Conservation (phyloP, 2,888 invertebrate species). For the Lypha dubia region DNA sequence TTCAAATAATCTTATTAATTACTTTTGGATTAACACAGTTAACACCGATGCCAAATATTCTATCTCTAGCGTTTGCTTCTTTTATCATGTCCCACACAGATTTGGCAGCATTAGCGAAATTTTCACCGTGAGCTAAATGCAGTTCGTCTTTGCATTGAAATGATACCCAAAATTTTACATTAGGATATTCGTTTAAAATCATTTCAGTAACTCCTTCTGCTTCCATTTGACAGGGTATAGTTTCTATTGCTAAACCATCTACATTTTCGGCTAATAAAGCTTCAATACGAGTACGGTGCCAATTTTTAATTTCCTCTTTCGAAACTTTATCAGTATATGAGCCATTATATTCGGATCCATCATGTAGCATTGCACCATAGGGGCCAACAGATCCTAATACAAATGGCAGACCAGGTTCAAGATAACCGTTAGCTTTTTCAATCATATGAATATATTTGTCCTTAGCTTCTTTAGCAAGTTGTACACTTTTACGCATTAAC, state of each 20-base stretch:
- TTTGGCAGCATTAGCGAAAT: conserved; percentile 88
- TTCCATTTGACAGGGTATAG: conserved; percentile 93
- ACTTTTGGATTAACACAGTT: conserved; percentile 91
- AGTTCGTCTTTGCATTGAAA: conserved; percentile 89
- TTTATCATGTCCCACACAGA: conserved; percentile 86
- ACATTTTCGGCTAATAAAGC: conserved; percentile 91
- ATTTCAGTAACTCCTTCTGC: conserved; percentile 92
- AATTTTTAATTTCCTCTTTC: conserved; percentile 88
- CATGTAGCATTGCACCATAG: conserved; percentile 94
- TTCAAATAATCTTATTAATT: conserved; percentile 1
- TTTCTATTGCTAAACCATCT: conserved; percentile 94
- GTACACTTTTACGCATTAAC: conserved; percentile 89
- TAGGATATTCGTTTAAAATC: conserved; percentile 88
- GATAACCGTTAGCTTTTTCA: conserved; percentile 45
- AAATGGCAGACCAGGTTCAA: conserved; percentile 84
- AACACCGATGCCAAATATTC: conserved; percentile 92
- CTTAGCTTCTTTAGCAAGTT: conserved; percentile 89
- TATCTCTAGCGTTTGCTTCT: conserved; percentile 85
- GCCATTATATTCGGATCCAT: conserved; percentile 96
- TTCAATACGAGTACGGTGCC: conserved; percentile 92
- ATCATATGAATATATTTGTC: conserved; percentile 85
- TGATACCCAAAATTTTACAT: conserved; percentile 90
- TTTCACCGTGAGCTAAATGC: conserved; percentile 90
- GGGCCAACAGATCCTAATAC: conserved; percentile 96
- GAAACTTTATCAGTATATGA: conserved; percentile 88